A percentile compares a stretch with the other conserved stretches of the same genome.
phyloP scores from a whole-genome alignment of 2,797 vertebrate genomes.

The Numenius phaeopus region DNA sequence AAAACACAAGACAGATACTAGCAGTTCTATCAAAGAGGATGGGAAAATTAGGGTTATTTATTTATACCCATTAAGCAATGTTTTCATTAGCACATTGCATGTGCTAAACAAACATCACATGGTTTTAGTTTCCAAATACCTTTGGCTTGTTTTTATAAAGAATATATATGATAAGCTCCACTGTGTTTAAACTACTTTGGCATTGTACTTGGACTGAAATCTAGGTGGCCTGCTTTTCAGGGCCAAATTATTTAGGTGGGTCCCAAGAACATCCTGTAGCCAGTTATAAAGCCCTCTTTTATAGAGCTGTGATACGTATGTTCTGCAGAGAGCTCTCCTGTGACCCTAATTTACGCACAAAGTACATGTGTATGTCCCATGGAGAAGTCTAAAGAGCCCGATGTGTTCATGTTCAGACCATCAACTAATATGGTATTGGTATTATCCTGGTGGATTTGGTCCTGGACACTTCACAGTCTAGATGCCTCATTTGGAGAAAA shows the following conservation, averaged over 20 bases:
- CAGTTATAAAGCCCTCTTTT: not conserved
- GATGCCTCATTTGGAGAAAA: not conserved
- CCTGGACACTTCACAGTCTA: not conserved
- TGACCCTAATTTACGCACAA: not conserved
- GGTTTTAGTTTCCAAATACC: not conserved
- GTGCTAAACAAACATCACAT: not conserved
- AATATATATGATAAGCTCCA: not conserved
- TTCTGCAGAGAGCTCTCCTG: not conserved
- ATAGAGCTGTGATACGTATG: not conserved
- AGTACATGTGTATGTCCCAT: not conserved
- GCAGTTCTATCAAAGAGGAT: not conserved
- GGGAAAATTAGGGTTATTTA: not conserved
- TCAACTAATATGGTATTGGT: accelerated
- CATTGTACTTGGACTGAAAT: not conserved
- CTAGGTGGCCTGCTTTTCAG: not conserved
- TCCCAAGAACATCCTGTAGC: not conserved
- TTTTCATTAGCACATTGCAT: not conserved
- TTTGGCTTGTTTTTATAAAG: not conserved
- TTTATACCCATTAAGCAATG: not conserved
- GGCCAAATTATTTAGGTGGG: not conserved
- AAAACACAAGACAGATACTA: not conserved
- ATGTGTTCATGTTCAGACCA: not conserved
- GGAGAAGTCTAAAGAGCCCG: not conserved
- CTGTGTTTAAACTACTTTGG: not conserved
- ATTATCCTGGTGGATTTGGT: not conserved